Evolutionary conservation across 2,888 invertebrate genomes (phyloP).

Genomic region (Epinotia ramella): DNA sequence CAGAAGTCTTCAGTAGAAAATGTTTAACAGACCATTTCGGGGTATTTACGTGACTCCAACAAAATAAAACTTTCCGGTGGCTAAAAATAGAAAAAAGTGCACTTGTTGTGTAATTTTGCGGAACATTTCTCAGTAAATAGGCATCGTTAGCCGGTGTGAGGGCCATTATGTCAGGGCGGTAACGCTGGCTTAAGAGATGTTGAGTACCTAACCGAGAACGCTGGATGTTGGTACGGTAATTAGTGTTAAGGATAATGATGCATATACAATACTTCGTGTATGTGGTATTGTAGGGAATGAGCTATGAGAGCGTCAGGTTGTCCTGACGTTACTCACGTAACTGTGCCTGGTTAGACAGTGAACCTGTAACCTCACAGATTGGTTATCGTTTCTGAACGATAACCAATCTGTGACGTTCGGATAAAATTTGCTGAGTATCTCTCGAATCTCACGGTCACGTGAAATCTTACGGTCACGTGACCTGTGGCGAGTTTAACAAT

Average conservation of each 20-base stretch:
- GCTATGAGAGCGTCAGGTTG: background rate
- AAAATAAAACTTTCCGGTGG: conserved; percentile 20
- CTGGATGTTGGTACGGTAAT: conserved; percentile 63
- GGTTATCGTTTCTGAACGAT: no score
- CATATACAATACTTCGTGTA: conserved; percentile 13
- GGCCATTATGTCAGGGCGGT: conserved; percentile 57
- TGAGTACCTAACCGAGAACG: conserved; percentile 35
- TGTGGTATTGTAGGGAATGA: conserved; percentile 12
- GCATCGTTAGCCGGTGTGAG: conserved; percentile 65
- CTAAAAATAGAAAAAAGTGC: conserved; percentile 31
- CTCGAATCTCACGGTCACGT: no score
- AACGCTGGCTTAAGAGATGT: conserved; percentile 47
- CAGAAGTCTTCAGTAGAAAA: background rate
- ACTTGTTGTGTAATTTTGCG: conserved; percentile 46
- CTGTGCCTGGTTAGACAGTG: no score
- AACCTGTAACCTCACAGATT: no score
- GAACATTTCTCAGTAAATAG: conserved; percentile 64
- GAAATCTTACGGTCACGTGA: no score
- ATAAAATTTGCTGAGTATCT: no score
- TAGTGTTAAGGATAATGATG: conserved; percentile 49
- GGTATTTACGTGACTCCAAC: conserved; percentile 22
- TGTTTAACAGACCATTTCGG: background rate
- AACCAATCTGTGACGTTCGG: no score
- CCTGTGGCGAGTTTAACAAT: no score
- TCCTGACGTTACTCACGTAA: background rate